Base-by-base conservation (phyloP, 2,888 invertebrate species). In the Caradrina clavipalpis region DNA sequence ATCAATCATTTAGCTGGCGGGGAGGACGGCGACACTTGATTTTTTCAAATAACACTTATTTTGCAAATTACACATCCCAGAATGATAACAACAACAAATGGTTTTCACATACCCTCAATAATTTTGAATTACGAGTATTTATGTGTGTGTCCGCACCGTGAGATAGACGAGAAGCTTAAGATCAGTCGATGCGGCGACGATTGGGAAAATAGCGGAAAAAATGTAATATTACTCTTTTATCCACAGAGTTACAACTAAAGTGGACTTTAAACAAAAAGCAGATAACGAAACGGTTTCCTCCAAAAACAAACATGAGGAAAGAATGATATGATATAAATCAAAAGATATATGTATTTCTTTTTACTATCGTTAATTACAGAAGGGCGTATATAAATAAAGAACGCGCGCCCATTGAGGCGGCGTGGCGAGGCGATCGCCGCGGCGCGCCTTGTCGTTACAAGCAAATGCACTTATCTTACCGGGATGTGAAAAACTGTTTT, bases 401-500 rank as follows among this genome's bases (percentile, higher is more conserved):
- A 92, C 89, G 90, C 88, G 89, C 92, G 91, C 87, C 92, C 93
- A 93, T 92, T 91, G 92, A 92, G 91, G 91, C 94, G 91, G 91
- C 86, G 87, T 87, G 88, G 90, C 90, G 89, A 89, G 88, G 90
- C 92, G 93, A 90, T 90, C 94, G 85, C 94, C 88, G 91, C 91
- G 92, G 87, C 93, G 93, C 92, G 94, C 91, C 95, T 88, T 93
- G 95, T 93, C 89, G 91, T 91, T 92, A 96, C 96, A 96, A 96
- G 96, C 93, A 96, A 96, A 96, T 95, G 96, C 96, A 96, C 96
- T 96, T 96, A 96, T 95, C 94, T 95, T 90, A 92, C 93, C 90
- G 93, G 91, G 91, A 93, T 91, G 94, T 94, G 94, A 95, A 94
- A 94, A 95, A 95, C 93, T 92, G 93, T 93, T 91, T 88, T 89